Evolutionary conservation across 2,113 vertebrate genomes (phyloP).

Genomic region (Pipa parva): DNA sequence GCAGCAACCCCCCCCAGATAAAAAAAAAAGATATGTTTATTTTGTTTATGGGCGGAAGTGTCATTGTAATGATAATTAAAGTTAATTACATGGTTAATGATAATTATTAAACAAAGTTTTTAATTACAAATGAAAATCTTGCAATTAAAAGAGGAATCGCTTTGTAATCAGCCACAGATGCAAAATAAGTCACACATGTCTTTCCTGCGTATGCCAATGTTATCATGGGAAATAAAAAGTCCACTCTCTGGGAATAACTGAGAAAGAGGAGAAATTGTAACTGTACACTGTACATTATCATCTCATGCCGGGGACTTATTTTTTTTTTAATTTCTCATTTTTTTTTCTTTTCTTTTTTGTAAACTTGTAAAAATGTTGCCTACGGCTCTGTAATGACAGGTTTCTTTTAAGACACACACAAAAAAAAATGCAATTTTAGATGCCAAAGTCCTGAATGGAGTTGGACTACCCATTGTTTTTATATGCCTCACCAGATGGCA

Average conservation of each 20-base stretch:
- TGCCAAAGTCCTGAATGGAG: slow-evolving; percentile 69
- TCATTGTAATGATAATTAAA: slow-evolving; percentile 39
- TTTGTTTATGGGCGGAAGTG: slow-evolving; percentile 25
- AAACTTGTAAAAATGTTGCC: slow-evolving; percentile 29
- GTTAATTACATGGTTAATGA: slow-evolving; percentile 38
- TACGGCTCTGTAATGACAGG: slow-evolving; percentile 16
- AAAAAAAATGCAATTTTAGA: slow-evolving; percentile 57
- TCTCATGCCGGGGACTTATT: neutral
- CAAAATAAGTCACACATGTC: slow-evolving; percentile 40
- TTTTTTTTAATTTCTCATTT: slow-evolving; percentile 16
- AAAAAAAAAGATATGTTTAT: slow-evolving; percentile 7
- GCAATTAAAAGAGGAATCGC: slow-evolving; percentile 38
- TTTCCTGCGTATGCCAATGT: slow-evolving; percentile 21
- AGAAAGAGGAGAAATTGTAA: neutral
- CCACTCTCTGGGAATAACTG: slow-evolving; percentile 17
- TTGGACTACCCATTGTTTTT: slow-evolving; percentile 63
- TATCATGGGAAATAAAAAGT: slow-evolving; percentile 10
- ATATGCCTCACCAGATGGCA: slow-evolving; percentile 67
- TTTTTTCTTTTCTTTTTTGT: neutral
- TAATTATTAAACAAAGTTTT: slow-evolving; percentile 44
- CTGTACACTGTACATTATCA: neutral
- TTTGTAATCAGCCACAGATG: slow-evolving; percentile 41
- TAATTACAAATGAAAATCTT: slow-evolving; percentile 42
- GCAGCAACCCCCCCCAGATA: too few species aligned
- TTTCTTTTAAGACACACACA: slow-evolving; percentile 53